phyloP scores from a whole-genome alignment of 2,113 vertebrate genomes.

The Alligator sinensis region DNA sequence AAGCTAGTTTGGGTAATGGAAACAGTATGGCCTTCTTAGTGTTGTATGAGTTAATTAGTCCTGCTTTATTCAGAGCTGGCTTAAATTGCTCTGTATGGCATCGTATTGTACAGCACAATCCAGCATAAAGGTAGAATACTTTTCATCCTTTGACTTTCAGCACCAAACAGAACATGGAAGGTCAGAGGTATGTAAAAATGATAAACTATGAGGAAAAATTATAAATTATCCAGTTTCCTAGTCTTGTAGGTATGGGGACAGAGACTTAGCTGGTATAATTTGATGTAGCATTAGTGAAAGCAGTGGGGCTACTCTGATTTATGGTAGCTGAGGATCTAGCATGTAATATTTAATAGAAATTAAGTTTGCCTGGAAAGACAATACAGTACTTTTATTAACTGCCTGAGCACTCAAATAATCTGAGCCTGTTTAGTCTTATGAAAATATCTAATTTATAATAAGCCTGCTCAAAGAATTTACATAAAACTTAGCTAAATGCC shows the following conservation, averaged over 20 bases:
- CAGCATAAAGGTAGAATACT: no score
- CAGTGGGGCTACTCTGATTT: constrained; percentile 12
- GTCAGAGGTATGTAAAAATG: constrained; percentile 35
- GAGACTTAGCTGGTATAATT: constrained; percentile 33
- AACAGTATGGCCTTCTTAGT: no score
- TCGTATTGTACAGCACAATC: no score
- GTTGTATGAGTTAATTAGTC: no score
- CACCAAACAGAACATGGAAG: background rate
- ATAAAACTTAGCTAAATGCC: background rate
- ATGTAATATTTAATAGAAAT: background rate
- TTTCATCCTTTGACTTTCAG: background rate
- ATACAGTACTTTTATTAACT: constrained; percentile 23
- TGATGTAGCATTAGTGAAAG: constrained; percentile 22
- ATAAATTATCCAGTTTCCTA: constrained; percentile 24
- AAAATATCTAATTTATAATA: constrained; percentile 8
- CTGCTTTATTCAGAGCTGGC: no score
- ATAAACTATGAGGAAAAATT: constrained; percentile 18
- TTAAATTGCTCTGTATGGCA: no score
- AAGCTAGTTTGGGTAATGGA: no score
- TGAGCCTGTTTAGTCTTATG: background rate
- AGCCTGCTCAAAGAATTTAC: background rate
- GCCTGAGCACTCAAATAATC: constrained; percentile 17
- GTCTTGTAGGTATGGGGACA: background rate
- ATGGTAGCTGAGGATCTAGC: constrained; percentile 33
- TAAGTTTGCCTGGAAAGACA: constrained; percentile 20